These are phyloP conservation scores for Macrophya annulata DNA, from an alignment of 2,888 invertebrate species.

Conservation along the genomic window DNA sequence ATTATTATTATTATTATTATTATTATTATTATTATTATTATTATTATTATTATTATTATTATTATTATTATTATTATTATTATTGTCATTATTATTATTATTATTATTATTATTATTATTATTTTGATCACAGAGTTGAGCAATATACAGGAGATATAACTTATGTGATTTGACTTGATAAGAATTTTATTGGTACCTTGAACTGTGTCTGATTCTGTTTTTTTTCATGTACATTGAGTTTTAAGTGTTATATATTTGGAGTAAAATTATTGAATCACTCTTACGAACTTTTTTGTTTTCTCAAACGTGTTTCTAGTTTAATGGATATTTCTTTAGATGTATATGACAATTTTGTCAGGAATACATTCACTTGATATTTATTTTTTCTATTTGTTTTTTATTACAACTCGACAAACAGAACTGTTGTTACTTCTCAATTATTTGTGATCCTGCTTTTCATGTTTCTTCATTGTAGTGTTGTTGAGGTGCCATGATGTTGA, in stretches of 20 bases:
- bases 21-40: too few species aligned
- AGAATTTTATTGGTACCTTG: not conserved
- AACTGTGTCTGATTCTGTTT: not conserved
- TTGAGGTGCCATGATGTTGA: not conserved
- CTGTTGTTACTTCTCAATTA: not conserved
- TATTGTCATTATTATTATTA: not conserved
- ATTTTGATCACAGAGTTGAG: not conserved
- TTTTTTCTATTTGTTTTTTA: not conserved
- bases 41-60: not conserved
- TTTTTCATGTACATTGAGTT: not conserved
- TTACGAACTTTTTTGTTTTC: not conserved
- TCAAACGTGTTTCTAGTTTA: not conserved
- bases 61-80: not conserved
- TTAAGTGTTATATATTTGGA: not conserved
- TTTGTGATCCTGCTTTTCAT: not conserved
- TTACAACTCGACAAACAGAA: not conserved
- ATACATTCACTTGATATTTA: not conserved
- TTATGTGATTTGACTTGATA: not conserved
- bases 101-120: not conserved
- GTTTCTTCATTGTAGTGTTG: not conserved
- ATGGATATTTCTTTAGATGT: not conserved
- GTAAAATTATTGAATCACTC: not conserved
- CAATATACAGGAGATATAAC: not conserved
- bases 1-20: not conserved
- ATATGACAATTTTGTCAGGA: constrained; percentile 2